A percentile compares a stretch with the other conserved stretches of the same genome.
Evolutionary conservation across 2,888 invertebrate genomes (phyloP).

Genomic region (Agonopterix heracliana): DNA sequence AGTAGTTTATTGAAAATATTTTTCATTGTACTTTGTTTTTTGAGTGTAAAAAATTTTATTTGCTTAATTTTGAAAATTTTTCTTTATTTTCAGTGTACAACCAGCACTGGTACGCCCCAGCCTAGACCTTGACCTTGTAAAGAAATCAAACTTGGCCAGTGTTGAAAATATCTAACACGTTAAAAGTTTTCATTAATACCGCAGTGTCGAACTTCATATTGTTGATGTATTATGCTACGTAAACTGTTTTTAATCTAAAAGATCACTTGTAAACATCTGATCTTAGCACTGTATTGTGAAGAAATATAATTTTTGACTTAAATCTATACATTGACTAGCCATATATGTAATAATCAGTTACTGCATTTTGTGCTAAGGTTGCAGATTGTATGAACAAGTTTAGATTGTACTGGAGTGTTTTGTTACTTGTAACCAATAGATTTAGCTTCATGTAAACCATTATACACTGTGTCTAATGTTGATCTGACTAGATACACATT

Average conservation of each 20-base stretch:
- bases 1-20: no score
- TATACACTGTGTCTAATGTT: conserved; percentile 44
- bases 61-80: conserved; percentile 4
- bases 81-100: conserved; percentile 57
- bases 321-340: conserved; percentile 2
- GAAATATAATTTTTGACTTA: not conserved
- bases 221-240: conserved; percentile 39
- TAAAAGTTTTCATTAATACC: conserved; percentile 15
- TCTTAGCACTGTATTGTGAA: conserved; percentile 43
- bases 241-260: conserved; percentile 29
- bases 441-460: conserved; percentile 42
- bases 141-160: conserved; percentile 41
- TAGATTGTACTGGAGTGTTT: conserved; percentile 62
- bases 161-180: conserved; percentile 19
- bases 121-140: conserved; percentile 38
- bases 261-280: conserved; percentile 35
- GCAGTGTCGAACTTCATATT: conserved; percentile 42
- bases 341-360: conserved; percentile 13
- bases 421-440: conserved; percentile 49
- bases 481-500: conserved; percentile 54
- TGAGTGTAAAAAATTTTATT: no score
- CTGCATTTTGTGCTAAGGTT: conserved; percentile 52
- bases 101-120: conserved; percentile 53
- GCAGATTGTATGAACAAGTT: conserved; percentile 35
- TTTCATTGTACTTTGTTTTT: no score